phyloP scores from a whole-genome alignment of 2,113 vertebrate species.

The Peromyscus polionotus region DNA sequence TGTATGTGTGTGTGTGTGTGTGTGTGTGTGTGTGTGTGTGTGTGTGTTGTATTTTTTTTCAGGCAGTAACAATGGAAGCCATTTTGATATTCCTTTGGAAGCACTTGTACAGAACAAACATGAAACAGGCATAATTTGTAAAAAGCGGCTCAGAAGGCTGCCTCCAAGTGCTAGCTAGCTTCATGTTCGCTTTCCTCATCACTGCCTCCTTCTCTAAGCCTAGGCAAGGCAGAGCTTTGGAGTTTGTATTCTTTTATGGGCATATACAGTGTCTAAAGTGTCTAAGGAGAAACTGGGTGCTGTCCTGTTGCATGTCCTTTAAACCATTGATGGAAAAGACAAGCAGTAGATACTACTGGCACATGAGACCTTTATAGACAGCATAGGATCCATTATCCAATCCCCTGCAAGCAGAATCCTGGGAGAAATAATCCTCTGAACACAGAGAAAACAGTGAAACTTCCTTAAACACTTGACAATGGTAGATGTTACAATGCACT shows the following conservation, averaged over 20 bases:
- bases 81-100: constrained; percentile 75
- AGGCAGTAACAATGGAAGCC: constrained; percentile 52
- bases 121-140: constrained; percentile 58
- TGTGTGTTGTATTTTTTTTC: not conserved
- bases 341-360: too few species aligned
- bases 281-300: not conserved
- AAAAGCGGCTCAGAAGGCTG: not conserved
- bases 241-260: not conserved
- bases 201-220: constrained; percentile 15
- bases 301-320: not conserved
- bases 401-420: not conserved
- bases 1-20: too few species aligned
- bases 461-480: not conserved
- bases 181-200: not conserved
- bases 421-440: not conserved
- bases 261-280: too few species aligned
- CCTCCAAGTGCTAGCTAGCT: not conserved
- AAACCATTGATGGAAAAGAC: not conserved
- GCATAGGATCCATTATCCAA: not conserved
- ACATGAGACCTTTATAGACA: not conserved
- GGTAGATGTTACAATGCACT: not conserved
- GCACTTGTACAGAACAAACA: constrained; percentile 52
- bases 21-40: not conserved
- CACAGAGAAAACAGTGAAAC: not conserved
- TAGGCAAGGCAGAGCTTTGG: not conserved